Evolutionary conservation across 2,113 vertebrate genomes (phyloP).

Genomic region (Pagrus major): DNA sequence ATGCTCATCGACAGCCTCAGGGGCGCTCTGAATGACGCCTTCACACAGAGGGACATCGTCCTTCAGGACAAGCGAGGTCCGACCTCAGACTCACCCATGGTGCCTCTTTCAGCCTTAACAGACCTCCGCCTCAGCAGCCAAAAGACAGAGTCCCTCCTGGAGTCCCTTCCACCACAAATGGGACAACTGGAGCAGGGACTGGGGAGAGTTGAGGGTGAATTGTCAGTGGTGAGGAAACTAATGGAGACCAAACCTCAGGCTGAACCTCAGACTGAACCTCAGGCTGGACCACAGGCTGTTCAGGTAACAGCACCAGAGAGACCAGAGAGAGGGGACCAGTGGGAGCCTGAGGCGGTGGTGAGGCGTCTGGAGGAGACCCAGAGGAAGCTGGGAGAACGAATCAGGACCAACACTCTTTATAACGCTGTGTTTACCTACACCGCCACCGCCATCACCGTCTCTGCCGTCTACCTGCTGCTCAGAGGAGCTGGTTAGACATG

Average conservation of each 20-base stretch:
- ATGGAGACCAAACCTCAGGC: slow-evolving; percentile 53
- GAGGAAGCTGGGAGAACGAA: slow-evolving; percentile 87
- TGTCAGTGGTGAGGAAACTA: slow-evolving; percentile 61
- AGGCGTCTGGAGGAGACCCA: slow-evolving; percentile 85
- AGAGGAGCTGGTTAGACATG: slow-evolving; percentile 70
- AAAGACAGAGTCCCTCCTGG: slow-evolving; percentile 70
- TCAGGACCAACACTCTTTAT: slow-evolving; percentile 86
- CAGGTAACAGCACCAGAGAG: neutral
- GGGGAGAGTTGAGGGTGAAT: slow-evolving; percentile 27
- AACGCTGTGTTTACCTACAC: slow-evolving; percentile 87
- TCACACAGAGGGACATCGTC: slow-evolving; percentile 17
- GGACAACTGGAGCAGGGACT: slow-evolving; percentile 54
- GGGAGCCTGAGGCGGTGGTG: slow-evolving; percentile 79
- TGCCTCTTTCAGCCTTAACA: slow-evolving; percentile 65
- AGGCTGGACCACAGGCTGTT: slow-evolving; percentile 28
- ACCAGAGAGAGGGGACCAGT: slow-evolving; percentile 11
- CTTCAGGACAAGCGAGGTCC: neutral
- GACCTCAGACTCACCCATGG: neutral
- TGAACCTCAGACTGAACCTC: slow-evolving; percentile 36
- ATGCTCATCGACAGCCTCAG: slow-evolving; percentile 86
- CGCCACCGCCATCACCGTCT: slow-evolving; percentile 85
- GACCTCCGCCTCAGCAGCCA: slow-evolving; percentile 36
- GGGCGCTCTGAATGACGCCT: slow-evolving; percentile 71
- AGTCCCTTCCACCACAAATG: slow-evolving; percentile 52
- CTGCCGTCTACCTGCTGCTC: slow-evolving; percentile 90